Evolutionary conservation across 2,113 vertebrate genomes (phyloP).

Genomic region (Ibidorhyncha struthersii): DNA sequence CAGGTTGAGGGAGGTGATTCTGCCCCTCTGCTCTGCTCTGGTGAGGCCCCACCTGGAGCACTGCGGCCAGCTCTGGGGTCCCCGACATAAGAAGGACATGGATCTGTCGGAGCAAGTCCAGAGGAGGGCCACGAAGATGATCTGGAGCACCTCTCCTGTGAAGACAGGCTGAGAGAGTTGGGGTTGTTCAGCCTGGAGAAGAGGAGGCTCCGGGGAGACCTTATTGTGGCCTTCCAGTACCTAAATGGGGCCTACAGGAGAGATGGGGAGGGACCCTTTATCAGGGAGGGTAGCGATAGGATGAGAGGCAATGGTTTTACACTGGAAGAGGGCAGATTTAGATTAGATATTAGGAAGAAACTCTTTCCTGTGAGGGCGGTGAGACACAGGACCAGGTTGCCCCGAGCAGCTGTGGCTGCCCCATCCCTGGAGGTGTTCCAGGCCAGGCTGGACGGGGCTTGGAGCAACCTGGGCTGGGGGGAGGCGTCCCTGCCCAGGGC

Average conservation of each 20-base stretch:
- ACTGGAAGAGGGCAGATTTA: not conserved
- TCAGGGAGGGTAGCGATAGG: not conserved
- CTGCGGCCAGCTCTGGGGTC: not conserved
- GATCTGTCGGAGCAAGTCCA: not conserved
- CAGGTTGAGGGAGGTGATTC: not conserved
- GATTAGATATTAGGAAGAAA: not conserved
- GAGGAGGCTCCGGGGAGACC: not conserved
- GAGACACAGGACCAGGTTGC: not conserved
- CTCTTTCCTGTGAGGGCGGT: not conserved
- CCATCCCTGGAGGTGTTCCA: not conserved
- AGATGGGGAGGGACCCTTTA: not conserved
- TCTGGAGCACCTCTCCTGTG: no score
- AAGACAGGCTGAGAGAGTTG: no score
- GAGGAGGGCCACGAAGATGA: no score
- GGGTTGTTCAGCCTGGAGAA: not conserved
- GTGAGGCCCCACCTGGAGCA: not conserved
- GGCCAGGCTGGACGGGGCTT: not conserved
- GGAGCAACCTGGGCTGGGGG: no score
- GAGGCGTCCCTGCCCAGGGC: no score
- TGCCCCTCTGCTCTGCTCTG: not conserved
- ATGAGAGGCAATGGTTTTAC: not conserved
- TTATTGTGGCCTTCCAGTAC: not conserved
- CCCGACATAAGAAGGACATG: not conserved
- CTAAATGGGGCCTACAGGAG: not conserved
- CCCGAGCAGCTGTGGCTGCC: not conserved